Evolutionary conservation across 2,113 vertebrate genomes (phyloP), one percentile per base, ranked within the genome.

Genomic region (Trogon surrucura): DNA sequence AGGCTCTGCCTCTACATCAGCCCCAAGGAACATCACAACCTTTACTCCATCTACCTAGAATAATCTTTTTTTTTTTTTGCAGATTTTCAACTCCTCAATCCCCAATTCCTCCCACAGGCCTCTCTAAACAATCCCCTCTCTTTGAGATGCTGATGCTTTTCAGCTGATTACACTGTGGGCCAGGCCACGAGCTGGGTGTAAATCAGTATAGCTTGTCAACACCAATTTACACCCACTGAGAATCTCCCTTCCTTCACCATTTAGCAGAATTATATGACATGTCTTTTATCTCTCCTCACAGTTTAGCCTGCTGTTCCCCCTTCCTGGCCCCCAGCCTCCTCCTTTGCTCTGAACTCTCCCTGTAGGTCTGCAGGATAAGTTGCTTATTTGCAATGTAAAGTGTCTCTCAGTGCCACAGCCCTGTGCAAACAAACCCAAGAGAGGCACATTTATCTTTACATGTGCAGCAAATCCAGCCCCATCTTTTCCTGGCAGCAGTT

Each of bases 301-400:
- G 91, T 93, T 96, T 96, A 94, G 88, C 85, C 66, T 79, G 65
- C 67, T 2, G 4, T 79, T 87, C 74, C 86, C 89, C 69, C 5
- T 57, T 83, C 34, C 57, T 16, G 83, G 95, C 91, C 88, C 56
- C 88, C 0, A 80, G 77, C 86, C 88, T 95, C 67, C 77, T 32
- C 25, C 75, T 93, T 95, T 91, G 85, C 94, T 91, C 72, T 60
- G n/a, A 93, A 70, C 80, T 91, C 80, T 91, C 93, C 93, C 83
- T 23, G 66, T 65, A 87, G 83, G 88, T 90, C 80, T 87, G 72
- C 54, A 85, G 86, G 80, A 32, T 89, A 95, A 94, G 80, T 96
- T 80, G 75, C 89, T 88, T 95, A 96, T 95, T 95, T 96, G 95
- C 87, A 97, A 94, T 97, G 85, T 95, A 95, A 96, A 95, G 56